Conservation (phyloP, 1,140 invertebrate species). For the Scaptomyza pallida region DNA sequence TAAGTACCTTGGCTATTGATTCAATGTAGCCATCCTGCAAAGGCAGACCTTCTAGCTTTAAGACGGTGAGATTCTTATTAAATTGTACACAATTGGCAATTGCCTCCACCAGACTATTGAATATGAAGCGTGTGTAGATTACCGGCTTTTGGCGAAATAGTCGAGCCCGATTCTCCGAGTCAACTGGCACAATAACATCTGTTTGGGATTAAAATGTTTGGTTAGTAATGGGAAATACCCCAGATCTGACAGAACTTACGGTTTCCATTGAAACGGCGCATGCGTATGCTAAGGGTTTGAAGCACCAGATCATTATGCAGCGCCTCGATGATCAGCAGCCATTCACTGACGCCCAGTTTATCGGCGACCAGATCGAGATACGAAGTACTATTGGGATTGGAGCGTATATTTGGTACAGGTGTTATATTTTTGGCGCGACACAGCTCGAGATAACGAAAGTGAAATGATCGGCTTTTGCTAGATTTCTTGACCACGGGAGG, state of each 20-base stretch:
- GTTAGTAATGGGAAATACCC: not conserved
- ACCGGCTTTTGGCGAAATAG: slow-evolving; percentile 84
- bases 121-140: slow-evolving; percentile 85
- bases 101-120: slow-evolving; percentile 85
- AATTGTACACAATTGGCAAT: slow-evolving; percentile 85
- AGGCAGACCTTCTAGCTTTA: slow-evolving; percentile 87
- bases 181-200: slow-evolving; percentile 85
- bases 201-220: not conserved
- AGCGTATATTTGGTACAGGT: slow-evolving; percentile 67
- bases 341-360: slow-evolving; percentile 87
- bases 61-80: slow-evolving; percentile 85
- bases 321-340: slow-evolving; percentile 86
- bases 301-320: slow-evolving; percentile 86
- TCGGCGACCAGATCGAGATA: slow-evolving; percentile 86
- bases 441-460: slow-evolving; percentile 77
- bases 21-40: slow-evolving; percentile 86
- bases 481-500: slow-evolving; percentile 61
- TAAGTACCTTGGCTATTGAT: slow-evolving; percentile 83
- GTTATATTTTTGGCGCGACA: slow-evolving; percentile 77
- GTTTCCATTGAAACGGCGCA: slow-evolving; percentile 74
- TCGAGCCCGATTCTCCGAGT: slow-evolving; percentile 85
- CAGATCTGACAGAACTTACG: slow-evolving; percentile 43
- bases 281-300: slow-evolving; percentile 85
- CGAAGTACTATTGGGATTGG: slow-evolving; percentile 83
- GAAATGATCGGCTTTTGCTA: slow-evolving; percentile 77